phyloP scores from a whole-genome alignment of 2,113 vertebrate species.

The Dunckerocampus dactyliophorus region DNA sequence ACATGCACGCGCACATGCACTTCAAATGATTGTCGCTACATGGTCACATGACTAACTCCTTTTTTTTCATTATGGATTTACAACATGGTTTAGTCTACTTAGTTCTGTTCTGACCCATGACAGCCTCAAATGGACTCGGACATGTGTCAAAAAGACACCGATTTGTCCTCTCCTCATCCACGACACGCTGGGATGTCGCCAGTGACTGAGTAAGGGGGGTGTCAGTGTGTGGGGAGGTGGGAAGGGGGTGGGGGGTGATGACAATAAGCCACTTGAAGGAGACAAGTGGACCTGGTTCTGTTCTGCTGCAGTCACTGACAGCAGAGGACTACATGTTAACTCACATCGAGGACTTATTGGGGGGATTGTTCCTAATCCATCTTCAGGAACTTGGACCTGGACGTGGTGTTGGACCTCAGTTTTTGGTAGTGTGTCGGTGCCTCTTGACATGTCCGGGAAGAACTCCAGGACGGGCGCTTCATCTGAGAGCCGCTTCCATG shows the following conservation, averaged over 20 bases:
- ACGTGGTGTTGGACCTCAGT: background rate
- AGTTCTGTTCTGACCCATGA: too few relatives aligned
- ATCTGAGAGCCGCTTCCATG: conserved; percentile 87
- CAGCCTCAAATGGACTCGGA: too few relatives aligned
- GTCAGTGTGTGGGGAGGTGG: background rate
- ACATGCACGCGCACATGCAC: background rate
- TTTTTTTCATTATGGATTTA: too few relatives aligned
- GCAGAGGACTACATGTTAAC: background rate
- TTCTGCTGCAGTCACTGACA: conserved; percentile 1
- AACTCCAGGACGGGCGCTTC: conserved; percentile 69
- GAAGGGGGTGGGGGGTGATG: background rate
- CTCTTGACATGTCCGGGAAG: conserved; percentile 58
- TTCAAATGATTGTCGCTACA: background rate
- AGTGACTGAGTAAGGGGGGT: background rate
- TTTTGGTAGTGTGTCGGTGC: background rate
- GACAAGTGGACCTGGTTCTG: background rate
- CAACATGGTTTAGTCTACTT: too few relatives aligned
- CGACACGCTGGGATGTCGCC: conserved; percentile 1
- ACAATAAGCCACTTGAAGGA: conserved; percentile 8
- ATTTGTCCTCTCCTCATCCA: too few relatives aligned
- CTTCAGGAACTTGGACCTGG: too few relatives aligned
- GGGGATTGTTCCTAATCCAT: background rate
- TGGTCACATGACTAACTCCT: too few relatives aligned
- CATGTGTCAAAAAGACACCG: too few relatives aligned
- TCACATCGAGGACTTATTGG: background rate